A percentile compares a stretch with the other conserved stretches of the same genome.
phyloP scores from a whole-genome alignment of 2,113 vertebrate genomes.

The Grammomys surdaster region DNA sequence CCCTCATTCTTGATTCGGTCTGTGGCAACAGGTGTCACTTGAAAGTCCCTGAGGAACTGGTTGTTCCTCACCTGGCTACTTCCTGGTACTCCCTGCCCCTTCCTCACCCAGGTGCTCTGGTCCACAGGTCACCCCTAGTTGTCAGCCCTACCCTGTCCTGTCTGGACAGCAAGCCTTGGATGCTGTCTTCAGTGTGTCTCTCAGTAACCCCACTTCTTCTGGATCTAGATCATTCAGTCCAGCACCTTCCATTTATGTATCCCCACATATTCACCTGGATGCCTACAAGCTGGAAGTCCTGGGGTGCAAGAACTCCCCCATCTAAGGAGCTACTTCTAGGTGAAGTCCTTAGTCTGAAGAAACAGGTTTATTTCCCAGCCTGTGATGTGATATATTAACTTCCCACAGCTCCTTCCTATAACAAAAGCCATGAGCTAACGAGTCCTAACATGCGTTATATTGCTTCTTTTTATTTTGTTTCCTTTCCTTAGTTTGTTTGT shows the following conservation, averaged over 20 bases:
- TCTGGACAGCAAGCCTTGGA: neutral
- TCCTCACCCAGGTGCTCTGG: neutral
- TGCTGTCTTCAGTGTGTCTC: neutral
- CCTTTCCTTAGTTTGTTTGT: neutral
- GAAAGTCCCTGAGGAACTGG: conserved; percentile 56
- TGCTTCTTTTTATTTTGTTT: neutral
- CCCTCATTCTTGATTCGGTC: conserved; percentile 60
- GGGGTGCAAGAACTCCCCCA: neutral
- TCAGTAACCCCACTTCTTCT: neutral
- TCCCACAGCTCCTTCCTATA: neutral
- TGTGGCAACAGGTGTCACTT: conserved; percentile 72
- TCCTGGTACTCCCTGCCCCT: neutral
- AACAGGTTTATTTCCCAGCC: neutral
- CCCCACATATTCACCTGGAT: neutral
- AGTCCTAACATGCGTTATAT: neutral
- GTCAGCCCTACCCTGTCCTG: neutral
- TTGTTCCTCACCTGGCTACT: conserved; percentile 22
- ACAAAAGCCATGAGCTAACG: neutral
- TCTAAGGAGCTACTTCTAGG: neutral
- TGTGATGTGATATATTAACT: neutral
- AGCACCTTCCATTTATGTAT: neutral
- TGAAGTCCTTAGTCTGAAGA: neutral
- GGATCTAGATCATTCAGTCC: neutral
- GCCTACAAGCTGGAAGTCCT: neutral
- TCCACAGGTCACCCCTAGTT: neutral